These are phyloP conservation scores for Stictonetta naevosa DNA, from an alignment of 2,113 vertebrate species.

Conservation along the genomic window DNA sequence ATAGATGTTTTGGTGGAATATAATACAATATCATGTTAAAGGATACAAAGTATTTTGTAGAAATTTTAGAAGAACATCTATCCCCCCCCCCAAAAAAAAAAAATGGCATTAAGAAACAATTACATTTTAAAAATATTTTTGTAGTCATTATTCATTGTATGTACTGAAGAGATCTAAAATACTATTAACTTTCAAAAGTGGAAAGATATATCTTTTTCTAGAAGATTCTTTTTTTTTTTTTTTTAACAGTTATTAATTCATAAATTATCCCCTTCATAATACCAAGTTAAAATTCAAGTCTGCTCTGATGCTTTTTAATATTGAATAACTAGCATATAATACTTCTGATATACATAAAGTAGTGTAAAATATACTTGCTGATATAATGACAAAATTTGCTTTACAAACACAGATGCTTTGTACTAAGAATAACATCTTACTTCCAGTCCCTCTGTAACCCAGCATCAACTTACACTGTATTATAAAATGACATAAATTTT, in stretches of 20 bases:
- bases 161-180: background rate
- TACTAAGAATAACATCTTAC: conserved; percentile 75
- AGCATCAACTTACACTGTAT: conserved; percentile 73
- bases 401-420: conserved; percentile 75
- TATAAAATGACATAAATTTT: conserved; percentile 80
- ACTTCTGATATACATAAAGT: conserved; percentile 33
- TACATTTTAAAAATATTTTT: background rate
- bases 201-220: background rate
- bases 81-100: too few species aligned
- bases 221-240: background rate
- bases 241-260: background rate
- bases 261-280: background rate
- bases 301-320: conserved; percentile 14
- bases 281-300: conserved; percentile 22
- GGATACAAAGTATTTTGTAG: background rate
- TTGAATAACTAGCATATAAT: conserved; percentile 44
- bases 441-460: conserved; percentile 64
- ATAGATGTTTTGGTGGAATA: background rate
- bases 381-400: conserved; percentile 72
- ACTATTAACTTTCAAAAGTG: background rate
- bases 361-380: conserved; percentile 59
- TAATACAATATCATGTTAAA: background rate
- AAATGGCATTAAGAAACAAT: background rate
- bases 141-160: background rate
- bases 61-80: background rate